Evolutionary conservation across 2,113 vertebrate genomes (phyloP).

Genomic region (Lepus americanus): DNA sequence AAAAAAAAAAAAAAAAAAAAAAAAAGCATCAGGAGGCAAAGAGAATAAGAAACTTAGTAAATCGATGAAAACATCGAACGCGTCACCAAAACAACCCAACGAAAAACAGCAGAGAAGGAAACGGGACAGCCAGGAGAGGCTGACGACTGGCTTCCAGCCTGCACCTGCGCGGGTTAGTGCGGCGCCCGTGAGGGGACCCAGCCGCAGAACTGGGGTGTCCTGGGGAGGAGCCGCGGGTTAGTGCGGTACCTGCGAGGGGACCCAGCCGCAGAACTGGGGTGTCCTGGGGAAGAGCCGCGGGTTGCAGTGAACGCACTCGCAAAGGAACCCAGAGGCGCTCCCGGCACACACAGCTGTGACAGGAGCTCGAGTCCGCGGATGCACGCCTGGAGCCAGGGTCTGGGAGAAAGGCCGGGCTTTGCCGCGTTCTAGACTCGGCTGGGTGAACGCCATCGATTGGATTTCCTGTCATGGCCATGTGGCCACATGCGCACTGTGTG

Average conservation of each 20-base stretch:
- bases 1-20: no score
- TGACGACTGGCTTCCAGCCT: fast-evolving
- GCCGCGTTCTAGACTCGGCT: not conserved
- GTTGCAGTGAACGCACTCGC: no score
- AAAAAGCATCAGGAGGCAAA: not conserved
- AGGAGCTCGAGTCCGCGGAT: not conserved
- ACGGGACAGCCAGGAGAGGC: not conserved
- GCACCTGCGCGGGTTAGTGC: no score
- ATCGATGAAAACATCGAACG: not conserved
- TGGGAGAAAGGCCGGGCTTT: not conserved
- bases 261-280: no score
- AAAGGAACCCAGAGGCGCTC: no score
- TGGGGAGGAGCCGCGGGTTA: no score
- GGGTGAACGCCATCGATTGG: not conserved
- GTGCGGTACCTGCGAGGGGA: no score
- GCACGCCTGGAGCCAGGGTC: not conserved
- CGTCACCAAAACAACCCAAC: not conserved
- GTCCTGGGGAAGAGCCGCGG: no score
- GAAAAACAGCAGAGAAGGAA: not conserved
- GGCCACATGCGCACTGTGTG: fast-evolving
- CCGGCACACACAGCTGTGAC: no score
- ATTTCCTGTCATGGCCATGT: not conserved
- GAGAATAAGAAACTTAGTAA: not conserved
- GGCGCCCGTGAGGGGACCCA: no score
- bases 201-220: not conserved